Percentiles rank a stretch among this genome's conserved stretches.
Evolutionary conservation across 2,888 invertebrate species (phyloP).

Genomic region (Drosophila meridiana): DNA sequence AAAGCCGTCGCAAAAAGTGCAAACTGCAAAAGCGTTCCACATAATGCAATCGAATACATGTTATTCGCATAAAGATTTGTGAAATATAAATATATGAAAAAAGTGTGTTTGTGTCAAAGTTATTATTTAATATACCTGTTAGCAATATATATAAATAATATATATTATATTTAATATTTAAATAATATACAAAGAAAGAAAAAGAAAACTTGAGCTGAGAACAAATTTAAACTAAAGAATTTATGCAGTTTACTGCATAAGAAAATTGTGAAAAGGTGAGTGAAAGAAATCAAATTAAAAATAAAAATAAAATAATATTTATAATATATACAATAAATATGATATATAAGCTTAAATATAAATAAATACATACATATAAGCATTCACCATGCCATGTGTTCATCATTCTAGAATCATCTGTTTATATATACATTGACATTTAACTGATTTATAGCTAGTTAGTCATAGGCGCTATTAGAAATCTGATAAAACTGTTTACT

Average conservation of each 20-base stretch:
- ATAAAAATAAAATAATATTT: neutral
- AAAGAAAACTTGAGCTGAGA: slow-evolving; percentile 13
- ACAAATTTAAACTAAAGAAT: neutral
- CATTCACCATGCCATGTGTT: neutral
- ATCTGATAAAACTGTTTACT: slow-evolving; percentile 26
- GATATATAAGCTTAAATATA: neutral
- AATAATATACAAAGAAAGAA: neutral
- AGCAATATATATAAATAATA: neutral
- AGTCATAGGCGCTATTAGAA: slow-evolving; percentile 8
- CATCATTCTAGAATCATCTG: slow-evolving; percentile 13
- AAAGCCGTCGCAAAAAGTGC: slow-evolving; percentile 53
- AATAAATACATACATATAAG: neutral
- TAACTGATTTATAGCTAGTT: slow-evolving; percentile 19
- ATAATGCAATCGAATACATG: slow-evolving; percentile 21
- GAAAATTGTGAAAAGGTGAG: slow-evolving; percentile 46
- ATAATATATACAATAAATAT: neutral
- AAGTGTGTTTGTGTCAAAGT: slow-evolving; percentile 15
- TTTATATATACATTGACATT: slow-evolving; percentile 32
- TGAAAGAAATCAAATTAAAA: slow-evolving; percentile 5
- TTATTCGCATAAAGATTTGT: slow-evolving; percentile 20
- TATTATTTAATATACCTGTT: neutral
- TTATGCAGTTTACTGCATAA: slow-evolving; percentile 50
- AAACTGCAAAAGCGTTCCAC: slow-evolving; percentile 6
- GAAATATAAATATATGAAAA: slow-evolving; percentile 1
- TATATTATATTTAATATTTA: too few relatives aligned